These are phyloP conservation scores for Dendrolimus houi DNA, from an alignment of 2,888 invertebrate genomes.

Conservation along the genomic window DNA sequence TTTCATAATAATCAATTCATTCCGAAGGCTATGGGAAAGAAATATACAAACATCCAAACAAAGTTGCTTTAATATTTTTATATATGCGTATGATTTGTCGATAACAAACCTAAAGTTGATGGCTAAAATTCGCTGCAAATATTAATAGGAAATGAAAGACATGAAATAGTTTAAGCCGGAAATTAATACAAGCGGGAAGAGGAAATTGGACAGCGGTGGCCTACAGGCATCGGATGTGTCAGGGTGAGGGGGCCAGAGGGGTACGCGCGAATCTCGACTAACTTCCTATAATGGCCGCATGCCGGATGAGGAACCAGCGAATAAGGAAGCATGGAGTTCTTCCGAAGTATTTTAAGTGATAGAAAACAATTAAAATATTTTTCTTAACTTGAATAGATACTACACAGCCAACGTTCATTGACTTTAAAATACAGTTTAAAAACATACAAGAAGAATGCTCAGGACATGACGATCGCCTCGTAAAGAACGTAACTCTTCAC, in stretches of 20 bases:
- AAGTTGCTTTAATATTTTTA: too few relatives aligned
- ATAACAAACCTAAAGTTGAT: not conserved
- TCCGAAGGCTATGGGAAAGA: too few relatives aligned
- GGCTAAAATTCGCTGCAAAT: slow-evolving; percentile 14
- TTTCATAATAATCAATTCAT: too few relatives aligned
- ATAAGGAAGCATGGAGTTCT: slow-evolving; percentile 8
- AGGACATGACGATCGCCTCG: too few relatives aligned
- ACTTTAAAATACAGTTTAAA: too few relatives aligned
- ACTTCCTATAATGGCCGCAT: slow-evolving; percentile 50
- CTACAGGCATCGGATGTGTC: slow-evolving; percentile 53
- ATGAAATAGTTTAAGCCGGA: slow-evolving; percentile 59
- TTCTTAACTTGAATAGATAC: not conserved
- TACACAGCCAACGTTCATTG: too few relatives aligned
- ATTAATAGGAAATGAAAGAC: slow-evolving; percentile 56
- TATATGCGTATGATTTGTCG: too few relatives aligned
- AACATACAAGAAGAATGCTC: too few relatives aligned
- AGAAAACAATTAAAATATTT: not conserved
- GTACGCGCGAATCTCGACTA: slow-evolving; percentile 45
- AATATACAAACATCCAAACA: too few relatives aligned
- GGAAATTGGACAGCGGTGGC: slow-evolving; percentile 67
- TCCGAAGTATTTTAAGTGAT: not conserved
- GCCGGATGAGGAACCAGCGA: slow-evolving; percentile 43
- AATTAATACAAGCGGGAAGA: slow-evolving; percentile 69
- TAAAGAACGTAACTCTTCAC: too few relatives aligned
- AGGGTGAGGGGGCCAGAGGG: slow-evolving; percentile 32